These are phyloP conservation scores for Macquaria ambigua DNA, from an alignment of 2,113 vertebrate species.

Conservation along the genomic window DNA sequence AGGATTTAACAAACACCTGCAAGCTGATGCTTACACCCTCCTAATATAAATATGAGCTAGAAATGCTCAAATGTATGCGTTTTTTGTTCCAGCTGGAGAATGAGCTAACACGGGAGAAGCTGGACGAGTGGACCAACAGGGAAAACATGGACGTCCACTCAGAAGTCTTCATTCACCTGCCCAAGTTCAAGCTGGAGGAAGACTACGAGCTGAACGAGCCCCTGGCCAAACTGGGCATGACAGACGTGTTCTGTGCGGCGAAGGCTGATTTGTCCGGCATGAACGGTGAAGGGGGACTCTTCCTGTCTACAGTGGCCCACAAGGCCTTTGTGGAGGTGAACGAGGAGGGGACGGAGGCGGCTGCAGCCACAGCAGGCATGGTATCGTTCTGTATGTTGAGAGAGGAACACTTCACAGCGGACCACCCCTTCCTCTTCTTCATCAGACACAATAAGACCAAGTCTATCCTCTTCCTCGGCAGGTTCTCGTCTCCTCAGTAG, in stretches of 20 bases:
- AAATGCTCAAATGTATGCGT: background rate
- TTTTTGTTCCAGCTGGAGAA: slow-evolving; percentile 86
- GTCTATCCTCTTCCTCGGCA: slow-evolving; percentile 90
- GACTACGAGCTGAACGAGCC: slow-evolving; percentile 85
- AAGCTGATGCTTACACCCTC: background rate
- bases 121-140: slow-evolving; percentile 89
- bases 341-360: slow-evolving; percentile 94
- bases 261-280: slow-evolving; percentile 92
- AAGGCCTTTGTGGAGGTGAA: slow-evolving; percentile 95
- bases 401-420: slow-evolving; percentile 86
- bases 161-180: slow-evolving; percentile 86
- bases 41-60: background rate
- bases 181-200: slow-evolving; percentile 92
- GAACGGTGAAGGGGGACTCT: slow-evolving; percentile 86
- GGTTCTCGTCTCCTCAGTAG: slow-evolving; percentile 79
- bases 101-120: slow-evolving; percentile 86
- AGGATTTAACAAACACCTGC: background rate
- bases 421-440: slow-evolving; percentile 95
- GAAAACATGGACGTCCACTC: slow-evolving; percentile 74
- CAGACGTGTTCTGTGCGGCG: slow-evolving; percentile 84
- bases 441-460: slow-evolving; percentile 89
- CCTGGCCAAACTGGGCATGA: slow-evolving; percentile 87
- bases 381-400: slow-evolving; percentile 68
- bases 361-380: slow-evolving; percentile 89
- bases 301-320: slow-evolving; percentile 89